Evolutionary conservation across 2,113 vertebrate genomes (phyloP), one percentile per base, ranked within the genome.

Genomic region (Poeciliopsis turrubarensis): DNA sequence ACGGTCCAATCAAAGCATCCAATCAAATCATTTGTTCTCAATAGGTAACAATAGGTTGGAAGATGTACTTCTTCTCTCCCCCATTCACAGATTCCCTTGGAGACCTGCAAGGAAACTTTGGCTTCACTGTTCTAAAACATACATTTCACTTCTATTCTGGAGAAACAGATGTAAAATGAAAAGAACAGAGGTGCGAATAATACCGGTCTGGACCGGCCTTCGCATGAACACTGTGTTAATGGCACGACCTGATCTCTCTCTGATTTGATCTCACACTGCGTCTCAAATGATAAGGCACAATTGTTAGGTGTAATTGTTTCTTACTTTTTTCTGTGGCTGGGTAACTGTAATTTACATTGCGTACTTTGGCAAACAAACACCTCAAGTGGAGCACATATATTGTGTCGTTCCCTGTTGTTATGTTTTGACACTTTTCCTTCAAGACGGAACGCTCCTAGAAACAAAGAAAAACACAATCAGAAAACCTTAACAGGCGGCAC

Each of bases 281-380:
- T 1, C 22, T 57, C 3, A 25, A n/a, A 25, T 10, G 10, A n/a
- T 54, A 25, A 57, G 51, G 5, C 51, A 57, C 3, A 17, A 19
- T 47, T 19, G 17, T 5, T 5, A 47, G 14, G 44, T 19, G 17
- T 19, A 5, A 57, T n/a, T n/a, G 1, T 57, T 57, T 64, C 30
- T 31, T 64, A 64, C 62, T 9, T 3, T 3, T 10, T 19, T 37
- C 1, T 9, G 0, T 7, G 60, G 15, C 0, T 7, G 0, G 0
- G 11, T 3, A 0, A 3, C 1, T 3, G 34, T 12, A 37, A 12
- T 37, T 3, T 11, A 37, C 11, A 0, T 32, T 1, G 30, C 0
- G 1, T 22, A 19, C 1, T 32, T 22, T 5, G 12, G 30, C 30
- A 15, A 25, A 3, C 6, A 32, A 64, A 17, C 62, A 64, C 19